Evolutionary conservation across 2,113 vertebrate species (phyloP).

Genomic region (Marcusenius ussheri): DNA sequence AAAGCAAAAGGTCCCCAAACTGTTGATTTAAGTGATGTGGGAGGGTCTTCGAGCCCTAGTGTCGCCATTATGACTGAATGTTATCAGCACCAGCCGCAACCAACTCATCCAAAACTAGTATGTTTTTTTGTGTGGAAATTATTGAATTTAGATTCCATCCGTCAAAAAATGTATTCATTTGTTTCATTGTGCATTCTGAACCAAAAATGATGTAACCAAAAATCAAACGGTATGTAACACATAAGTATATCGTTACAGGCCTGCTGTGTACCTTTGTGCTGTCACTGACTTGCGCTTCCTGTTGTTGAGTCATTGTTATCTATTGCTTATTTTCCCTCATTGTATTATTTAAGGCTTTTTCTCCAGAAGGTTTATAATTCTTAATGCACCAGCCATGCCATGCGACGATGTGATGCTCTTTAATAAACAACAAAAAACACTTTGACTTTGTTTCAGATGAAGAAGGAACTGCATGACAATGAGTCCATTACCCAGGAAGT

Average conservation of each 20-base stretch:
- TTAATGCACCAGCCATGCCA: neutral
- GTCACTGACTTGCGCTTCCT: neutral
- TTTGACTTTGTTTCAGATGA: slow-evolving; percentile 71
- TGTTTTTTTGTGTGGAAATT: neutral
- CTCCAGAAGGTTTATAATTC: neutral
- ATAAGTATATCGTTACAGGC: neutral
- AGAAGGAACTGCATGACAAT: slow-evolving; percentile 83
- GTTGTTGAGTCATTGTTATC: neutral
- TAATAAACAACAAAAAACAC: neutral
- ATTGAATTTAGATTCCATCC: neutral
- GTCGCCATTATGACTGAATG: neutral
- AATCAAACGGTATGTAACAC: neutral
- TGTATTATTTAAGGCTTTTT: neutral
- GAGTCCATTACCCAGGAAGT: slow-evolving; percentile 93
- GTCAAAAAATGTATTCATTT: neutral
- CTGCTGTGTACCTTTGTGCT: neutral
- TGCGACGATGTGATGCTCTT: neutral
- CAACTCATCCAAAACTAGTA: neutral
- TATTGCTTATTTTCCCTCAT: neutral
- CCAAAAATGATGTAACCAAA: neutral
- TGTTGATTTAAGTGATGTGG: neutral
- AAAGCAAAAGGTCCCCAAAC: neutral
- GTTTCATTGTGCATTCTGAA: neutral
- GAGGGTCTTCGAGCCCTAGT: neutral
- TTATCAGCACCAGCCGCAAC: neutral